Percentiles rank a stretch among this genome's conserved stretches.
These are phyloP conservation scores for Notodromas monacha DNA, from an alignment of 2,888 invertebrate species.

Conservation along the genomic window DNA sequence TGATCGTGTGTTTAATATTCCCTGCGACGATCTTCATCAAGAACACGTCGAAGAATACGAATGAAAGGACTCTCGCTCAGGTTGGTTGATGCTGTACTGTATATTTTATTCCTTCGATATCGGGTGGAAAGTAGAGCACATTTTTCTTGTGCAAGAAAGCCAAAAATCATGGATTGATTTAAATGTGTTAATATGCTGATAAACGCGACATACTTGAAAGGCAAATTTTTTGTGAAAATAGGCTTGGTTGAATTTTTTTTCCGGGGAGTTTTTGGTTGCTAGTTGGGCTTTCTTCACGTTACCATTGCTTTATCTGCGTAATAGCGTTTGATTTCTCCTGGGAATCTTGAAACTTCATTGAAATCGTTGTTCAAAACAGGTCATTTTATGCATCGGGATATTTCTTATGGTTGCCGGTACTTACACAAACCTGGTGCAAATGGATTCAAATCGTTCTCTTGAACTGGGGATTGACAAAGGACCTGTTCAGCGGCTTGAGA, in stretches of 20 bases:
- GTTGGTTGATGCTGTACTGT: conserved; percentile 19
- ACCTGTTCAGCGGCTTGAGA: neutral
- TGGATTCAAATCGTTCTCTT: conserved; percentile 18
- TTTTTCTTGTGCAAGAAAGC: no score
- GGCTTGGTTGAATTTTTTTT: no score
- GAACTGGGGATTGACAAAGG: neutral
- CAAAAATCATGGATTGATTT: no score
- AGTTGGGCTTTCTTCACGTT: neutral
- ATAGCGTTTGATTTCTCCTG: neutral
- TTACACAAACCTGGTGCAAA: conserved; percentile 47
- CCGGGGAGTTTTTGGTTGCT: neutral
- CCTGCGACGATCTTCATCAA: conserved; percentile 64
- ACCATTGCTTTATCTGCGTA: conserved; percentile 1
- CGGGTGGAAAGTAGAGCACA: no score
- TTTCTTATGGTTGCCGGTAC: conserved; percentile 62
- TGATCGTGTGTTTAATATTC: conserved; percentile 63
- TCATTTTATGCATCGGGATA: conserved; percentile 43
- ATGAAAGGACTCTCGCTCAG: conserved; percentile 48
- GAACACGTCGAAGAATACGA: conserved; percentile 46
- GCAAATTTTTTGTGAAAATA: neutral
- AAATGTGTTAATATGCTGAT: no score
- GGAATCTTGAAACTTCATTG: conserved; percentile 5
- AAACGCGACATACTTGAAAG: neutral
- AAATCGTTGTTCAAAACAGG: conserved; percentile 20
- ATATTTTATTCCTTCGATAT: conserved; percentile 5